phyloP scores from a whole-genome alignment of 2,888 invertebrate genomes.

The Hemicrepidius hirtus region DNA sequence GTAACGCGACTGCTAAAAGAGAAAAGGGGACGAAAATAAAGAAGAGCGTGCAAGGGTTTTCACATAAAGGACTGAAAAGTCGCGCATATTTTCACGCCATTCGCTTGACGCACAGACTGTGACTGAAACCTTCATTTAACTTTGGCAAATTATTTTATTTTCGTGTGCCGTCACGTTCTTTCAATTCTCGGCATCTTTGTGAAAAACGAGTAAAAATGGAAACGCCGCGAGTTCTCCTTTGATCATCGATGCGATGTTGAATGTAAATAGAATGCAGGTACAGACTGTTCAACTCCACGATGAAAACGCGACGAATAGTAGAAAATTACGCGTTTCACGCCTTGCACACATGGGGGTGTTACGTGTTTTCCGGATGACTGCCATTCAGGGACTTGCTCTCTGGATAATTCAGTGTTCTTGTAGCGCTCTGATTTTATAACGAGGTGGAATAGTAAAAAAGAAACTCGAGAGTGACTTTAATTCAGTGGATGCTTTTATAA shows the following conservation, averaged over 20 bases:
- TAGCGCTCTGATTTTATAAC: background rate
- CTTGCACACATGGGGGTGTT: slow-evolving; percentile 26
- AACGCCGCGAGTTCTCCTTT: slow-evolving; percentile 40
- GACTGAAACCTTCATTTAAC: slow-evolving; percentile 47
- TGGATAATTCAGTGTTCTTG: slow-evolving; percentile 5
- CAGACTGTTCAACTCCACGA: slow-evolving; percentile 29
- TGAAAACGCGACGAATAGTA: slow-evolving; percentile 15
- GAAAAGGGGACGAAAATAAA: slow-evolving; percentile 43
- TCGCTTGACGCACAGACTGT: slow-evolving; percentile 45
- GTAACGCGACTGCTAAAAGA: slow-evolving; percentile 47
- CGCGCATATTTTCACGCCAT: slow-evolving; percentile 45
- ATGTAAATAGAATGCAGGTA: slow-evolving; percentile 34
- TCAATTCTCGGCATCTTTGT: slow-evolving; percentile 37
- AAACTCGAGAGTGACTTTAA: no score
- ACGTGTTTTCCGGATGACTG: slow-evolving; percentile 20
- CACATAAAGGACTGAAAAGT: slow-evolving; percentile 48
- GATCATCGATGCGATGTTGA: slow-evolving; percentile 34
- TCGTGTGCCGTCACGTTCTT: slow-evolving; percentile 44
- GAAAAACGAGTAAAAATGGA: slow-evolving; percentile 48
- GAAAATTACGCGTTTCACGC: slow-evolving; percentile 20
- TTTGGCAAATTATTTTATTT: slow-evolving; percentile 48
- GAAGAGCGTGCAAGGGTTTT: slow-evolving; percentile 40
- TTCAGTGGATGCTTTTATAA: no score
- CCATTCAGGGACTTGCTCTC: slow-evolving; percentile 6
- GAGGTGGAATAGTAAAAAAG: background rate